A percentile compares a stretch with the other conserved stretches of the same genome.
Evolutionary conservation across 92 coral and sea anemone species (phyloP).

Genomic region (Zoanthus gigantus): DNA sequence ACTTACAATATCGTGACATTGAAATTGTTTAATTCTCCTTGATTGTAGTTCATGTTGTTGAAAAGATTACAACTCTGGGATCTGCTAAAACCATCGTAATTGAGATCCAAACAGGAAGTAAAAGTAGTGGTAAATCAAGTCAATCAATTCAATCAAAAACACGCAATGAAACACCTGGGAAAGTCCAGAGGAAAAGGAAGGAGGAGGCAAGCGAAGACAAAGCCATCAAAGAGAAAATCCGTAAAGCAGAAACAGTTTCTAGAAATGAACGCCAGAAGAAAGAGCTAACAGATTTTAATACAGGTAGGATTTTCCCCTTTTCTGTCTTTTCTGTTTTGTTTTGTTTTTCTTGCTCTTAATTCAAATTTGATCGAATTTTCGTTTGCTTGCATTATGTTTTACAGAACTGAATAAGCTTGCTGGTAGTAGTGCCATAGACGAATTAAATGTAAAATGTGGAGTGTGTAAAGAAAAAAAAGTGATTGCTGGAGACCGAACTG

Average conservation of each 20-base stretch:
- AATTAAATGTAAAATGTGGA: slow-evolving; percentile 1
- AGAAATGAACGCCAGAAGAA: slow-evolving; percentile 45
- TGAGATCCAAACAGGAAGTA: slow-evolving; percentile 11
- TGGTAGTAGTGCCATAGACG: slow-evolving; percentile 21
- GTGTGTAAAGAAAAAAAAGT: slow-evolving; percentile 16
- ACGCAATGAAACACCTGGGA: slow-evolving; percentile 39
- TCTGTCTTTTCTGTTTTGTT: slow-evolving; percentile 10
- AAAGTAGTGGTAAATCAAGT: slow-evolving; percentile 1
- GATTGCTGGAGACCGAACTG: slow-evolving; percentile 14
- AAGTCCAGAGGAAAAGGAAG: slow-evolving; percentile 47
- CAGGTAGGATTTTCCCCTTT: slow-evolving; percentile 21
- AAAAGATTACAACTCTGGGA: slow-evolving; percentile 50
- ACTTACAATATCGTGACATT: slow-evolving; percentile 39
- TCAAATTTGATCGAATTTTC: slow-evolving; percentile 12
- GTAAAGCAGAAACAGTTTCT: slow-evolving; percentile 45
- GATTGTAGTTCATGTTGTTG: slow-evolving; percentile 36
- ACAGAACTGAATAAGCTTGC: slow-evolving; percentile 19
- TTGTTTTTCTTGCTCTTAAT: slow-evolving; percentile 15
- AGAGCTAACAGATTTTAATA: slow-evolving; percentile 37
- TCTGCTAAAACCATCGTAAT: slow-evolving; percentile 10
- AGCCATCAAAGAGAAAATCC: slow-evolving; percentile 45
- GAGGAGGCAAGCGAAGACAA: slow-evolving; percentile 37
- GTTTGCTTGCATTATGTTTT: slow-evolving; percentile 13
- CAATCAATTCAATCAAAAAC: slow-evolving; percentile 7
- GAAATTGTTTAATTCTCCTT: slow-evolving; percentile 36